Evolutionary conservation across 2,797 vertebrate species (phyloP).

Genomic region (Neomorphus geoffroyi): DNA sequence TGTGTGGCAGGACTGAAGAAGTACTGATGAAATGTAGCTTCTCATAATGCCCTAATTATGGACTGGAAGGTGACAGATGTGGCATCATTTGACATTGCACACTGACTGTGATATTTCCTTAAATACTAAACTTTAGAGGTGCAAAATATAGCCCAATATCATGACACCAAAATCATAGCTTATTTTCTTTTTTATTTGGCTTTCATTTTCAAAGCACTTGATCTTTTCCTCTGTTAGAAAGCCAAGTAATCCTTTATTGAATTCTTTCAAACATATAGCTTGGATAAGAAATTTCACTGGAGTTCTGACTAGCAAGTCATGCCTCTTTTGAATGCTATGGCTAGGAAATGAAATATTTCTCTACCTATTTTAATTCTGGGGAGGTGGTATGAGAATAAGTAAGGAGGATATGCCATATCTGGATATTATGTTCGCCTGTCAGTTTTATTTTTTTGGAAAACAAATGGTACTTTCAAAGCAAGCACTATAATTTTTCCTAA

Average conservation of each 20-base stretch:
- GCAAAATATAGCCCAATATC: background rate
- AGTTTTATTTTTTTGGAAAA: slow-evolving; percentile 24
- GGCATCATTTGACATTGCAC: background rate
- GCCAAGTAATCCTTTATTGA: background rate
- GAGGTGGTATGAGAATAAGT: background rate
- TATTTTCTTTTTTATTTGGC: background rate
- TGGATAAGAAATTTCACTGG: background rate
- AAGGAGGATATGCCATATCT: background rate
- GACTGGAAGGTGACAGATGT: background rate
- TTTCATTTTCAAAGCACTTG: background rate
- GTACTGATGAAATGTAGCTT: background rate
- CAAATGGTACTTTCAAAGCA: slow-evolving; percentile 25
- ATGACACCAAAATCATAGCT: background rate
- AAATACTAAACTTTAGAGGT: background rate
- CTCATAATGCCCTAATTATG: background rate
- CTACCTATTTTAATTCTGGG: slow-evolving; percentile 5
- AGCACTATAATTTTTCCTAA: slow-evolving; percentile 38
- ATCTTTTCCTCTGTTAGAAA: background rate
- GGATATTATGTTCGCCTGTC: background rate
- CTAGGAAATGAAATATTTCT: slow-evolving; percentile 28
- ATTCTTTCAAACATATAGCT: background rate
- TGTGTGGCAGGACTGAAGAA: background rate
- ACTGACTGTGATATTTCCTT: background rate
- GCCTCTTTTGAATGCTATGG: background rate
- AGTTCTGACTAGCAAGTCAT: background rate